Percentiles rank a stretch among this genome's conserved stretches.
Evolutionary conservation across 2,113 vertebrate species (phyloP).

Genomic region (Actenoides lindsayi): DNA sequence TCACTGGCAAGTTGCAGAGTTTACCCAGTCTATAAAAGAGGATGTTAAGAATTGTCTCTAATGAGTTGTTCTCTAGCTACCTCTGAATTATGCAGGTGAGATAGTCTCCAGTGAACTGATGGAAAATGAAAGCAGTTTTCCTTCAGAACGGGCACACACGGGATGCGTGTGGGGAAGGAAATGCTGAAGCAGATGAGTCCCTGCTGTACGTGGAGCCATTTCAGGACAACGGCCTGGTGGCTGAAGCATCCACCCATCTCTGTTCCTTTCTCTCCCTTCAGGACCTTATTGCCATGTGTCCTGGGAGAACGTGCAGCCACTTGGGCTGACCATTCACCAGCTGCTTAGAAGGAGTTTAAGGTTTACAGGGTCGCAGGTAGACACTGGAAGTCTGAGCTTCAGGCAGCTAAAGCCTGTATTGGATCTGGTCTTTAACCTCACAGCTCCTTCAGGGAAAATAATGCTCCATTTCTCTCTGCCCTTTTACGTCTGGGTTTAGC

Average conservation of each 20-base stretch:
- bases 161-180: neutral
- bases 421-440: neutral
- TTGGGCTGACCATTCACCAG: neutral
- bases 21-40: neutral
- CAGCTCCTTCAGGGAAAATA: neutral
- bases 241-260: neutral
- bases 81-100: neutral
- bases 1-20: neutral
- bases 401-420: neutral
- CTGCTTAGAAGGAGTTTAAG: neutral
- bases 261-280: neutral
- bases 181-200: neutral
- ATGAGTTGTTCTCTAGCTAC: neutral
- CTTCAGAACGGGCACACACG: neutral
- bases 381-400: neutral
- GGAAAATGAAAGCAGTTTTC: neutral
- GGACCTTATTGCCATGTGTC: neutral
- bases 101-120: neutral
- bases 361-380: neutral
- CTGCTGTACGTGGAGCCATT: neutral
- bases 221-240: fast-evolving
- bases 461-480: neutral
- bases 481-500: neutral
- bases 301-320: neutral
- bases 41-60: neutral